phyloP scores from a whole-genome alignment of 2,797 vertebrate species.

The Malurus leucopterus region DNA sequence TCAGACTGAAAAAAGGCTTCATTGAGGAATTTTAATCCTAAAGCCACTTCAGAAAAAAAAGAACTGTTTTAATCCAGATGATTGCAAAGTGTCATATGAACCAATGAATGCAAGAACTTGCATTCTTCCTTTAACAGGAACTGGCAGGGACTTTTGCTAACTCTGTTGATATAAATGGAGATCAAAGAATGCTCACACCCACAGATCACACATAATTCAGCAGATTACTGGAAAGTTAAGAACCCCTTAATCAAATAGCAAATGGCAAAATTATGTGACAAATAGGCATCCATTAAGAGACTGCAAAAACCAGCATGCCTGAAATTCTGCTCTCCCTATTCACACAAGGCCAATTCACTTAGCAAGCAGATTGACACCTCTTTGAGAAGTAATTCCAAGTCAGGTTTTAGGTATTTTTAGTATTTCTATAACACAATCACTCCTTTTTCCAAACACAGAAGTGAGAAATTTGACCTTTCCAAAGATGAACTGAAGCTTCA shows the following conservation, averaged over 20 bases:
- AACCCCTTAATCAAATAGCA: conserved; percentile 14
- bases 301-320: not conserved
- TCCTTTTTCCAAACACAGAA: not conserved
- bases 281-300: conserved; percentile 16
- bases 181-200: conserved; percentile 26
- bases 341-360: not conserved
- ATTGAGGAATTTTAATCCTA: not conserved
- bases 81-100: not conserved
- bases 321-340: conserved; percentile 1
- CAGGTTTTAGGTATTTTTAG: not conserved
- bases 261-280: conserved; percentile 17
- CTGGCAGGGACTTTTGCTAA: not conserved
- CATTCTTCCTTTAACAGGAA: not conserved
- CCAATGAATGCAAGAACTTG: not conserved
- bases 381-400: not conserved
- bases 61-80: not conserved
- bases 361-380: not conserved
- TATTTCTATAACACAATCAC: not conserved
- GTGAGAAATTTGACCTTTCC: conserved; percentile 38
- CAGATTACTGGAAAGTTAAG: conserved; percentile 34
- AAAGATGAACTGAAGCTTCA: not conserved
- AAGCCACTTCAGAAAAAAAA: not conserved
- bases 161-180: not conserved
- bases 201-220: not conserved
- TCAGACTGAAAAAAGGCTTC: not conserved